Conservation (phyloP, 2,888 invertebrate species). For the Cynaeus angustus region DNA sequence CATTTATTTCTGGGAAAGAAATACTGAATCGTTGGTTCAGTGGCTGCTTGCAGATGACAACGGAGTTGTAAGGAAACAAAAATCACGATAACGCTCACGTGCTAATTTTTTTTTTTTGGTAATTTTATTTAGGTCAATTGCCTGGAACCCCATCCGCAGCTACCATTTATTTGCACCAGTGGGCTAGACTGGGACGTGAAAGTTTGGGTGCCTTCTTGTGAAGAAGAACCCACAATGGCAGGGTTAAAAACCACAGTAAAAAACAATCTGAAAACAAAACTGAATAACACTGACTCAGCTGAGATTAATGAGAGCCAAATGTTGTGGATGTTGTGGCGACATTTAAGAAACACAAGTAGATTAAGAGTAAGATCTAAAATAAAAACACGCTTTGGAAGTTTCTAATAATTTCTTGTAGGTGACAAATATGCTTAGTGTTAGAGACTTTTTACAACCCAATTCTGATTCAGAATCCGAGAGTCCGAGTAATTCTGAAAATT, state of each 20-base stretch:
- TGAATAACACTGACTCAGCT: conserved; percentile 50
- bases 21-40: conserved; percentile 91
- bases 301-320: conserved; percentile 66
- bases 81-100: background rate
- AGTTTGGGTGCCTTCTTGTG: conserved; percentile 89
- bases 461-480: conserved; percentile 46
- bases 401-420: conserved; percentile 22
- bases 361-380: conserved; percentile 54
- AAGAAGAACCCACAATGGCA: conserved; percentile 75
- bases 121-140: conserved; percentile 86
- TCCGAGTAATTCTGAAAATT: conserved; percentile 26
- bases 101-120: too few relatives aligned
- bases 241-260: conserved; percentile 72
- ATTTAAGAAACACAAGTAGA: conserved; percentile 61
- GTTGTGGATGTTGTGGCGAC: conserved; percentile 69
- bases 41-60: conserved; percentile 87
- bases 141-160: conserved; percentile 91
- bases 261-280: conserved; percentile 60
- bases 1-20: conserved; percentile 92
- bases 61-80: conserved; percentile 88
- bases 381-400: too few relatives aligned
- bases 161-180: conserved; percentile 91
- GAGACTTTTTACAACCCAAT: conserved; percentile 24
- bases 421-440: conserved; percentile 32
- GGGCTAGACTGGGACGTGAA: conserved; percentile 95